Percentiles rank a stretch among this genome's conserved stretches.
Evolutionary conservation across 2,888 invertebrate genomes (phyloP).

Genomic region (Hydroisotoma schaefferi): DNA sequence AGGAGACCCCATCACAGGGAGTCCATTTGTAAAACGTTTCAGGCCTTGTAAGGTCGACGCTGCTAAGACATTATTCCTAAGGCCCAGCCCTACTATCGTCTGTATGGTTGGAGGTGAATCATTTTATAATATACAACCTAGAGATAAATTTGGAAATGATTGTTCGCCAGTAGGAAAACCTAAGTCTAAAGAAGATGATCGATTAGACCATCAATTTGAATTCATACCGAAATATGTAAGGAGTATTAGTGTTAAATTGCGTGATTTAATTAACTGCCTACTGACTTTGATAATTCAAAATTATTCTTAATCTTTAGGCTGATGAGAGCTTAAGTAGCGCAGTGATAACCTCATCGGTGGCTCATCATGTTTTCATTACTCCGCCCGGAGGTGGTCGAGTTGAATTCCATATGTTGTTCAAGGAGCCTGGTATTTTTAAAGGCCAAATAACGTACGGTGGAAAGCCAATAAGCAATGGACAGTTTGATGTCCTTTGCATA

Average conservation of each 20-base stretch:
- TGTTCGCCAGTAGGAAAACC: background rate
- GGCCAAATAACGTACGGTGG: conserved; percentile 26
- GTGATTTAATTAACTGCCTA: background rate
- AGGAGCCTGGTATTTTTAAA: conserved; percentile 24
- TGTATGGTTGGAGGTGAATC: background rate
- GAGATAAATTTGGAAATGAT: conserved; percentile 10
- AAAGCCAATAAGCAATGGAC: conserved; percentile 19
- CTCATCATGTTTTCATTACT: conserved; percentile 8
- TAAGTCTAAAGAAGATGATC: background rate
- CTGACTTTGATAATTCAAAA: background rate
- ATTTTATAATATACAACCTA: background rate
- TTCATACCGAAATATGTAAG: conserved; percentile 12
- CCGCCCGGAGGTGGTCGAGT: background rate
- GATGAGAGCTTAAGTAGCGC: background rate
- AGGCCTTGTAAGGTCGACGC: background rate
- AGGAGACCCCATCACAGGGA: background rate
- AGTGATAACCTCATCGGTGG: background rate
- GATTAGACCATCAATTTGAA: conserved; percentile 2
- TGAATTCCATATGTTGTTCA: background rate
- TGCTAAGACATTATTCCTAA: background rate
- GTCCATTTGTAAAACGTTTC: conserved; percentile 6
- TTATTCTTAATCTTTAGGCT: background rate
- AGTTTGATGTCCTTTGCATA: conserved; percentile 24
- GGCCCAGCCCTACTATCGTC: background rate
- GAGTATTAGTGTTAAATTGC: background rate